Conservation (phyloP, 1,140 invertebrate species). For the Pantala flavescens region DNA sequence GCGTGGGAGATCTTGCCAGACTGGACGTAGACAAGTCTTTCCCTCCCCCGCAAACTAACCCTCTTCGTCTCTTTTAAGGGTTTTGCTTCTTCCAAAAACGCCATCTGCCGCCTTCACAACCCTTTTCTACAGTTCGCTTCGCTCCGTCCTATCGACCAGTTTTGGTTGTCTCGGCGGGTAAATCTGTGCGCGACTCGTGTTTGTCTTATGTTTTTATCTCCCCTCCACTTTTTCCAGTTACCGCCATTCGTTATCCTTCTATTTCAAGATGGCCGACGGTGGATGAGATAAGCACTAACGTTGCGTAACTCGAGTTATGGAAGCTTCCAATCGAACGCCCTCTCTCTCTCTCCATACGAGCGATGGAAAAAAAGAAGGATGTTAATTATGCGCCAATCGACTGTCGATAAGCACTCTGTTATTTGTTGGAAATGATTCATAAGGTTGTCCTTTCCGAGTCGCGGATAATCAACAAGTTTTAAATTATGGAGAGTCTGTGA, state of each 20-base stretch:
- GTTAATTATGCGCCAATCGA: no score
- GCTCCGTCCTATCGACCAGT: neutral
- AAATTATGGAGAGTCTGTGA: no score
- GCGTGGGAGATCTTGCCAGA: slow-evolving; percentile 2
- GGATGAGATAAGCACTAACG: no score
- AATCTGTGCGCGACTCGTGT: neutral
- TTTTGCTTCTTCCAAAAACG: neutral
- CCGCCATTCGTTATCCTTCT: no score
- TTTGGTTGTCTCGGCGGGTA: neutral
- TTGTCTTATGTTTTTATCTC: neutral
- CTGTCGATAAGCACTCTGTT: no score
- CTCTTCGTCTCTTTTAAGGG: neutral
- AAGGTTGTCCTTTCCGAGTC: no score
- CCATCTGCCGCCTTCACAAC: neutral
- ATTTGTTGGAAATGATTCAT: no score
- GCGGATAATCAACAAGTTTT: no score
- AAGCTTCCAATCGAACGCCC: no score
- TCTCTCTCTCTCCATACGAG: no score
- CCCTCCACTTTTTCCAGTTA: neutral
- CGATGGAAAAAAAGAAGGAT: no score
- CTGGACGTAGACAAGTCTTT: neutral
- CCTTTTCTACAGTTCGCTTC: neutral
- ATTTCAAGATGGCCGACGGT: neutral
- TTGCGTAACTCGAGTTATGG: no score
- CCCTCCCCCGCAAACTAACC: neutral